Evolutionary conservation across 2,113 vertebrate species (phyloP), one percentile per base, ranked within the genome.

Genomic region (Entosphenus tridentatus): DNA sequence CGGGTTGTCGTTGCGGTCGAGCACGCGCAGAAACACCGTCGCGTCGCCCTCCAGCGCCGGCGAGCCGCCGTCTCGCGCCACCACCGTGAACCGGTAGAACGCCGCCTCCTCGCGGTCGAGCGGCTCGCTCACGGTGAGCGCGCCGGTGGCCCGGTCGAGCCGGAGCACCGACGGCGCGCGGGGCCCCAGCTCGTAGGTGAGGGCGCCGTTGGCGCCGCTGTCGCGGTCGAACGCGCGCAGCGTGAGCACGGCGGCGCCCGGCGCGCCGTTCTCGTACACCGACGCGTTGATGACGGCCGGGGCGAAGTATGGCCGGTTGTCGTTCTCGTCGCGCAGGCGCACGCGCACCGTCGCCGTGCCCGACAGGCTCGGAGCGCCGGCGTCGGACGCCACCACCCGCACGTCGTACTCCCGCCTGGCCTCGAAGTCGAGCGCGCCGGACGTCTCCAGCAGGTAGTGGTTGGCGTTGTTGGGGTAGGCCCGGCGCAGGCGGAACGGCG

Each of bases 401-500:
- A 98, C 96, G 82, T 86, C 95, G 81, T 95, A 98, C 80, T 98
- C 91, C 84, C 95, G 96, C 77, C 87, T 96, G 78, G 89, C 88
- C 76, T 98, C 95, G 11, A 95, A 98, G 83, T 98, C 95, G 70
- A 98, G 82, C 76, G 95, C 74, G 1, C 90, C 87, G 56, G 95
- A 96, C 56, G 95, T 98, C 80, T 98, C 95, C 75, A 98, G 72
- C 76, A 98, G 80, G 79, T 96, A 96, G 70, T 98, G 92, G 87
- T 96, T 98, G 78, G 96, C 95, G 1, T 98, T 96, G 39, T 96
- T 92, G 0, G 95, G 90, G 1, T 98, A 98, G 55, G 96, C 95
- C 0, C 92, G 90, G 78, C 96, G 96, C 72, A 98, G 77, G 76
- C 96, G 92, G 77, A 98, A 98, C 3, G 95, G 95, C 74, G 96